These are phyloP conservation scores for Anguilla marmorata DNA, from an alignment of 2,797 vertebrate species.

Conservation along the genomic window DNA sequence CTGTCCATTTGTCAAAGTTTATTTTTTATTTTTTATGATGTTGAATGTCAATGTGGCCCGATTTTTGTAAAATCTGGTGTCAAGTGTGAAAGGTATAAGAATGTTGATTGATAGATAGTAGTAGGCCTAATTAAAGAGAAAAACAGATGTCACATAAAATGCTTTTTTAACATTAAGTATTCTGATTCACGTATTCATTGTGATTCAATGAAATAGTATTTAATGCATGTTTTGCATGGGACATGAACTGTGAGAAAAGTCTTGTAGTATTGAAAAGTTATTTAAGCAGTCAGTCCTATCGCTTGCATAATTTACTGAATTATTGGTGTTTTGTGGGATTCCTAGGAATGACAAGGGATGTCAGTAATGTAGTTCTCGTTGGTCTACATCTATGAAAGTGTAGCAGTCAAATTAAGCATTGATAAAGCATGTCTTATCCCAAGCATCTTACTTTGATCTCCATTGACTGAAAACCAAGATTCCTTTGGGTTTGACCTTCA, in stretches of 20 bases:
- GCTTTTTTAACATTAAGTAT: neutral
- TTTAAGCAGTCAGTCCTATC: neutral
- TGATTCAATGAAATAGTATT: neutral
- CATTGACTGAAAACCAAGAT: slow-evolving; percentile 58
- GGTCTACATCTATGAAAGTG: neutral
- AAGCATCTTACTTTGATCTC: slow-evolving; percentile 66
- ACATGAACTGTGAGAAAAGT: neutral
- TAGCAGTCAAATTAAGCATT: neutral
- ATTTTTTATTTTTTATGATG: neutral
- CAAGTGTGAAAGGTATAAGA: neutral
- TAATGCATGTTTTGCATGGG: neutral
- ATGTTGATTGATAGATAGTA: neutral
- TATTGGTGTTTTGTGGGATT: neutral
- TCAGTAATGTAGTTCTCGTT: neutral
- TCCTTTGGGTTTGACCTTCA: slow-evolving; percentile 60
- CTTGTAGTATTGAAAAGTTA: neutral
- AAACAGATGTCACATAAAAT: neutral
- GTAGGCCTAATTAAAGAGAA: neutral
- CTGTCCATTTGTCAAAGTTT: neutral
- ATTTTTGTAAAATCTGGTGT: neutral
- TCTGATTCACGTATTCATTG: neutral
- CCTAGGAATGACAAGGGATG: neutral
- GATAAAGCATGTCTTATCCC: slow-evolving; percentile 51
- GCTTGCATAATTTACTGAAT: no score
- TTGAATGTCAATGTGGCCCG: neutral